These are phyloP conservation scores for Thereva nobilitata DNA, from an alignment of 2,888 invertebrate species.

Conservation along the genomic window DNA sequence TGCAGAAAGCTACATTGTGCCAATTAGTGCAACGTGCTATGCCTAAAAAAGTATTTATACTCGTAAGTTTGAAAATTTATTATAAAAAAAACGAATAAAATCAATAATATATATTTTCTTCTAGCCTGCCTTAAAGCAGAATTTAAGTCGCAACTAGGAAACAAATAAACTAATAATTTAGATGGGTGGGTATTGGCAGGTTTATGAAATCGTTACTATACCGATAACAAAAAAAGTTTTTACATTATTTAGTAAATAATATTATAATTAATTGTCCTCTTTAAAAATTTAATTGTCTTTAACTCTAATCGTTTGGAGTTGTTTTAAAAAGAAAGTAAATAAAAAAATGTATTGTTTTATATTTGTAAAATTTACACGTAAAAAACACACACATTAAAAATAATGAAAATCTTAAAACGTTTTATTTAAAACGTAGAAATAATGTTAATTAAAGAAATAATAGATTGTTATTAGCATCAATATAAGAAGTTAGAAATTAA, in stretches of 20 bases:
- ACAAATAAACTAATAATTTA: neutral
- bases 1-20: conserved; percentile 52
- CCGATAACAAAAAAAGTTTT: neutral
- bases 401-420: neutral
- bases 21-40: conserved; percentile 57
- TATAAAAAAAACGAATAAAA: neutral
- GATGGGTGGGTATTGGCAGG: neutral
- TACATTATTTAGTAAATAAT: no score
- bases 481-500: conserved; percentile 21
- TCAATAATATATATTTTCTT: neutral
- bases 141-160: neutral
- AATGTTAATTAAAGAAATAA: conserved; percentile 5
- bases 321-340: conserved; percentile 15
- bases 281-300: conserved; percentile 8
- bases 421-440: conserved; percentile 24
- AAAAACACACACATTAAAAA: conserved; percentile 2
- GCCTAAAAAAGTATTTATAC: conserved; percentile 57
- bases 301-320: conserved; percentile 20
- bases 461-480: conserved; percentile 24
- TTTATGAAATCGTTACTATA: no score
- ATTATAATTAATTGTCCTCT: no score
- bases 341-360: conserved; percentile 20
- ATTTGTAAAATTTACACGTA: conserved; percentile 31
- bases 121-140: conserved; percentile 21
- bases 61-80: conserved; percentile 48